Evolutionary conservation across 2,113 vertebrate species (phyloP).

Genomic region (Archilochus colubris): DNA sequence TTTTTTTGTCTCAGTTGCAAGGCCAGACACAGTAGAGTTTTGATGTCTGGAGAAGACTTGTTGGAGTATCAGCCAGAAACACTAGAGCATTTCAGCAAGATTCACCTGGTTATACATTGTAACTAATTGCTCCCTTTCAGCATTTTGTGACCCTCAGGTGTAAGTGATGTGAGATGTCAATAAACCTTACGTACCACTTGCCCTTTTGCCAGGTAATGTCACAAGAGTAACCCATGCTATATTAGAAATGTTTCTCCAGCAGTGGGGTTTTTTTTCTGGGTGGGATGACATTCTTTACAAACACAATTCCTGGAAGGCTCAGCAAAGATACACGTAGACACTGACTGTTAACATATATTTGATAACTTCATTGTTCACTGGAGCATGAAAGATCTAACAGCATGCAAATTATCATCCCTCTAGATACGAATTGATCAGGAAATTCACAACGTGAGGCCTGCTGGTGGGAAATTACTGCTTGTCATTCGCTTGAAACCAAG

Average conservation of each 20-base stretch:
- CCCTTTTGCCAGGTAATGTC: background rate
- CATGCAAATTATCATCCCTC: conserved; percentile 24
- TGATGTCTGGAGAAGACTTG: background rate
- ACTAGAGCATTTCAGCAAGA: background rate
- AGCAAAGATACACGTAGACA: background rate
- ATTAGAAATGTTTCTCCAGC: background rate
- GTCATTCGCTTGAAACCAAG: conserved; percentile 31
- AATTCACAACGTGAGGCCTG: background rate
- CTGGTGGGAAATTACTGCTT: background rate
- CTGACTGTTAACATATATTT: background rate
- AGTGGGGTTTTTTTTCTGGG: background rate
- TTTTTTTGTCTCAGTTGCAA: background rate
- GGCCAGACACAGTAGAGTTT: background rate
- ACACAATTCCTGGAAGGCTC: background rate
- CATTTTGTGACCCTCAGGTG: background rate
- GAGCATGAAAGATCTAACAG: background rate
- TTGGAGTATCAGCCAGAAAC: background rate
- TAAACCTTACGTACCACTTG: background rate
- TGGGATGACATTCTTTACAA: background rate
- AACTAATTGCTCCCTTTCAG: background rate
- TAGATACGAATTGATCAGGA: conserved; percentile 41
- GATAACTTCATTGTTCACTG: background rate
- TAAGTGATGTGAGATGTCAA: background rate
- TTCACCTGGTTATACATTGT: background rate
- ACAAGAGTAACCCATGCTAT: background rate